phyloP scores from a whole-genome alignment of 2,113 vertebrate species.

The Vireo altiloquus region DNA sequence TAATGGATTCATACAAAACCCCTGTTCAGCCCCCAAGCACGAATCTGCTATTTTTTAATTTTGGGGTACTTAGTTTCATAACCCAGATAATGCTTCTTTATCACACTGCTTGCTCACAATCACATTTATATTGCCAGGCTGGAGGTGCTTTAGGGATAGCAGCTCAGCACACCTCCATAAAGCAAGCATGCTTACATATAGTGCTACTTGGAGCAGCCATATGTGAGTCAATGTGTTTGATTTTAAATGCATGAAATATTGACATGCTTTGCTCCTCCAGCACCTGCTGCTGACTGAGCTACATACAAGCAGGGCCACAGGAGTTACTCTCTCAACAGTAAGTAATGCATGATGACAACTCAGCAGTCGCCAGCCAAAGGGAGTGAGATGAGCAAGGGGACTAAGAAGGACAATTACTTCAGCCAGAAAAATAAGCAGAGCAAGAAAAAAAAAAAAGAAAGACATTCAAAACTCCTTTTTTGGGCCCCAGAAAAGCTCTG shows the following conservation, averaged over 20 bases:
- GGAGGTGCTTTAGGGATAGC: neutral
- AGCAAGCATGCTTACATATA: neutral
- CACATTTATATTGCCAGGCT: neutral
- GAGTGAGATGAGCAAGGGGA: neutral
- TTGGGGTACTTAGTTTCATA: neutral
- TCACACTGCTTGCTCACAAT: neutral
- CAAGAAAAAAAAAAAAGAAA: neutral
- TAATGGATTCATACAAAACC: neutral
- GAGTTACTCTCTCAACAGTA: slow-evolving; percentile 37
- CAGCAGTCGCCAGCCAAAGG: neutral
- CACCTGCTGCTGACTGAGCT: slow-evolving; percentile 38
- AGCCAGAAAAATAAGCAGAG: neutral
- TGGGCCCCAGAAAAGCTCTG: rapidly evolving
- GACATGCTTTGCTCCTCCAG: slow-evolving; percentile 1
- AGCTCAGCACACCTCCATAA: neutral
- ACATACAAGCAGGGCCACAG: neutral
- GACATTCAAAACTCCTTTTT: neutral
- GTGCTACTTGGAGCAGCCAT: neutral
- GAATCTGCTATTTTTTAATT: neutral
- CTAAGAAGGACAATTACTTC: neutral
- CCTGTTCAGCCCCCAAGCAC: neutral
- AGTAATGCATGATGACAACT: slow-evolving; percentile 51
- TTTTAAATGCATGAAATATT: slow-evolving; percentile 55
- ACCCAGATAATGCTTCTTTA: neutral
- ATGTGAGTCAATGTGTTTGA: neutral